Evolutionary conservation across 2,888 invertebrate species (phyloP).

Genomic region (Drosophila neotestacea): DNA sequence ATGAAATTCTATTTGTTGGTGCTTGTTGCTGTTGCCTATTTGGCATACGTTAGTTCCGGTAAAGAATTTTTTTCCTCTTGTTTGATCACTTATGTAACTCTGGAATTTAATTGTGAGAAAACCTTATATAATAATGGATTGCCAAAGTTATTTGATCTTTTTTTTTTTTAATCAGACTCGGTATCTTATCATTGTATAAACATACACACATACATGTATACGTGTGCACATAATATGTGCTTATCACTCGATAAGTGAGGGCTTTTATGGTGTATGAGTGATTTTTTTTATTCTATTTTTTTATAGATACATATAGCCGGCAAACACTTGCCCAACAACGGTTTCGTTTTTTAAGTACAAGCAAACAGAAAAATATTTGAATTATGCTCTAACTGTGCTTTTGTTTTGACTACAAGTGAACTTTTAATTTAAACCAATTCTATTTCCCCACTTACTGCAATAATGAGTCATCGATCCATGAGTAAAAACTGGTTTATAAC

Average conservation of each 20-base stretch:
- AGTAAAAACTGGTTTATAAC: neutral
- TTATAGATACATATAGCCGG: conserved; percentile 1
- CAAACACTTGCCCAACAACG: conserved; percentile 28
- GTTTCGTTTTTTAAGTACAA: conserved; percentile 1
- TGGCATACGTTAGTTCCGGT: conserved; percentile 82
- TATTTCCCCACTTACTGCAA: neutral
- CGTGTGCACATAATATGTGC: neutral
- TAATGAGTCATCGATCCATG: conserved; percentile 1
- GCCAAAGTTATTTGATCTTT: neutral
- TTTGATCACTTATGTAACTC: conserved; percentile 6
- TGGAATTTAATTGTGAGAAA: conserved; percentile 9
- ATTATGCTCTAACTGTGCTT: neutral
- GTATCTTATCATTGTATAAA: conserved; percentile 38
- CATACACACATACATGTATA: neutral
- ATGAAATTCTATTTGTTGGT: conserved; percentile 76
- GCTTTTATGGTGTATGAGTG: neutral
- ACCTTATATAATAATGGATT: conserved; percentile 34
- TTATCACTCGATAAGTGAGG: conserved; percentile 4
- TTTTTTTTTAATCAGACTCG: conserved; percentile 1
- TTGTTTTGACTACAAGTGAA: neutral
- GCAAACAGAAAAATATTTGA: neutral
- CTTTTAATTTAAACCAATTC: neutral
- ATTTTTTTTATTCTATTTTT: neutral
- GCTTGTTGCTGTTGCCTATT: conserved; percentile 68
- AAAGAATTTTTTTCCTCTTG: conserved; percentile 34